phyloP scores from a whole-genome alignment of 2,113 vertebrate species.

The Sminthopsis crassicaudata region DNA sequence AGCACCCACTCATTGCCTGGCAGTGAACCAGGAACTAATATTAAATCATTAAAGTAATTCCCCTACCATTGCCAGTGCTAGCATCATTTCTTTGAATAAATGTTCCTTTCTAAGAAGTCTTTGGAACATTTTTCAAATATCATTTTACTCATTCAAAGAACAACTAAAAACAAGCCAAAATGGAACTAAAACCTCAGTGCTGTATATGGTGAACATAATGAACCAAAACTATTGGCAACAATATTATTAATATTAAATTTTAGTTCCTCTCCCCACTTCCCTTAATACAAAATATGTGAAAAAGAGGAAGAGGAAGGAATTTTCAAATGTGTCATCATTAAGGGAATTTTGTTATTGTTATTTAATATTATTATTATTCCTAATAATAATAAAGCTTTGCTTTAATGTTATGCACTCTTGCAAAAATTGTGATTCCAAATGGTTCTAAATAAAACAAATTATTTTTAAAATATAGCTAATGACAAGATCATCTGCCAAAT shows the following conservation, averaged over 20 bases:
- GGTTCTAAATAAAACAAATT: not conserved
- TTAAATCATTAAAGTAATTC: not conserved
- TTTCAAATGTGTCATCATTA: not conserved
- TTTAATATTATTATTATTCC: not conserved
- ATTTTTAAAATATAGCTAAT: not conserved
- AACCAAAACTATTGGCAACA: not conserved
- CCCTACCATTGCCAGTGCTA: no score
- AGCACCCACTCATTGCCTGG: rapidly evolving
- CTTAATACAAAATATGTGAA: not conserved
- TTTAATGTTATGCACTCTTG: not conserved
- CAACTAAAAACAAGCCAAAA: not conserved
- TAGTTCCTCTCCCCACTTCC: not conserved
- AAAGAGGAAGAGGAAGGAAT: not conserved
- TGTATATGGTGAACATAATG: not conserved
- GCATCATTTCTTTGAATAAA: not conserved
- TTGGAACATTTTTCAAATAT: not conserved
- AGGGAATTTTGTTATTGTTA: not conserved
- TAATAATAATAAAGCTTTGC: not conserved
- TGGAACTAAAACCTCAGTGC: not conserved
- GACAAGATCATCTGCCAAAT: not conserved
- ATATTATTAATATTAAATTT: not conserved
- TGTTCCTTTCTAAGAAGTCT: not conserved
- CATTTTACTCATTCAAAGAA: not conserved
- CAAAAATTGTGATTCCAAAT: not conserved
- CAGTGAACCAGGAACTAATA: not conserved